phyloP scores from a whole-genome alignment of 2,113 vertebrate species.

The Brachyistius frenatus region DNA sequence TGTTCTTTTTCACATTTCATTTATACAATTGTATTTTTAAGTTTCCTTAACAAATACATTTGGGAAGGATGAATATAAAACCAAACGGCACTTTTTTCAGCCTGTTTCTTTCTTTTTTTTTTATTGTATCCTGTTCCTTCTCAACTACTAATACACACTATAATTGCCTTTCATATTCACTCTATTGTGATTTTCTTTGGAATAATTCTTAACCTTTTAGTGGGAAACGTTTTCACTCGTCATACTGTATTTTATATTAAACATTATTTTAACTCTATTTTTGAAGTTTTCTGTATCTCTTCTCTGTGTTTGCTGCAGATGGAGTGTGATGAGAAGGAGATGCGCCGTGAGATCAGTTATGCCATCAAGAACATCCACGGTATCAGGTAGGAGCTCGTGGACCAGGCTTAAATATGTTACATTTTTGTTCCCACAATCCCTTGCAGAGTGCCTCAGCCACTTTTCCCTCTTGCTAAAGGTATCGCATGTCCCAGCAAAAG shows the following conservation, averaged over 20 bases:
- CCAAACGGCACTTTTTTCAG: neutral
- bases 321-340: constrained; percentile 96
- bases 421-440: no score
- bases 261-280: neutral
- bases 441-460: no score
- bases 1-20: no score
- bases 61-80: constrained; percentile 8
- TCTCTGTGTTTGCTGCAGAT: constrained; percentile 81
- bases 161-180: neutral
- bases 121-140: neutral
- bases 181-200: constrained; percentile 14
- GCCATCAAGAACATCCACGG: constrained; percentile 98
- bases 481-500: neutral
- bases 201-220: neutral
- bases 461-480: no score
- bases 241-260: neutral
- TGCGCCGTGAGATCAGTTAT: constrained; percentile 95
- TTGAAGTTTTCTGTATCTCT: neutral
- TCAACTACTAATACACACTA: neutral
- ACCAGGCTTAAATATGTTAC: no score
- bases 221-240: no score
- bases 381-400: constrained; percentile 87
- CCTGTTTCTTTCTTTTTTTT: constrained; percentile 1
- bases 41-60: neutral
- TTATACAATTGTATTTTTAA: no score